These are phyloP conservation scores for Microtus montanus DNA, from an alignment of 2,113 vertebrate species.

Conservation along the genomic window DNA sequence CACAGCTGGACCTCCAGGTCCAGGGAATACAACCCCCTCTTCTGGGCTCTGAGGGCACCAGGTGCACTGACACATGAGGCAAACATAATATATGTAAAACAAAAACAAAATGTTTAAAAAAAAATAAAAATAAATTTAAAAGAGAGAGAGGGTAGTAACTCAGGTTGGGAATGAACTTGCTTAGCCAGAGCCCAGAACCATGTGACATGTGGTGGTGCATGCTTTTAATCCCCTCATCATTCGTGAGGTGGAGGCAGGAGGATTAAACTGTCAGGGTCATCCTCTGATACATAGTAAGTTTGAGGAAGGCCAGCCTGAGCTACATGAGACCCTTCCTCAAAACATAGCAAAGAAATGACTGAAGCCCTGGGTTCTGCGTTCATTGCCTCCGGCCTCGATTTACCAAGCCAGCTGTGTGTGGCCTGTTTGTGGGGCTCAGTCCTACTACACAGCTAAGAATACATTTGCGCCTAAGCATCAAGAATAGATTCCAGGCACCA, in stretches of 20 bases:
- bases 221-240: neutral
- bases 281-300: too few relatives aligned
- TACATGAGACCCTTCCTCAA: neutral
- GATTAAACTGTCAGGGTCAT: neutral
- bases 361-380: neutral
- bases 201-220: neutral
- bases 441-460: rapidly evolving
- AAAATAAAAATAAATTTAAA: neutral
- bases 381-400: neutral
- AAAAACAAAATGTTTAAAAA: neutral
- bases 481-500: neutral
- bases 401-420: neutral
- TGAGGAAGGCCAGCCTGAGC: neutral
- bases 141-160: neutral
- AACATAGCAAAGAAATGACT: neutral
- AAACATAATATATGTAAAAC: neutral
- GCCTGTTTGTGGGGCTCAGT: neutral
- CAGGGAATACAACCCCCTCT: neutral
- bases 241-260: neutral
- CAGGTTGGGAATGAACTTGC: neutral
- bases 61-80: too few relatives aligned
- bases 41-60: neutral
- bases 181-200: neutral
- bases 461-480: neutral
- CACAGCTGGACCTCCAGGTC: too few relatives aligned